Conservation (phyloP, 2,113 vertebrate genomes). For the Lutjanus erythropterus region DNA sequence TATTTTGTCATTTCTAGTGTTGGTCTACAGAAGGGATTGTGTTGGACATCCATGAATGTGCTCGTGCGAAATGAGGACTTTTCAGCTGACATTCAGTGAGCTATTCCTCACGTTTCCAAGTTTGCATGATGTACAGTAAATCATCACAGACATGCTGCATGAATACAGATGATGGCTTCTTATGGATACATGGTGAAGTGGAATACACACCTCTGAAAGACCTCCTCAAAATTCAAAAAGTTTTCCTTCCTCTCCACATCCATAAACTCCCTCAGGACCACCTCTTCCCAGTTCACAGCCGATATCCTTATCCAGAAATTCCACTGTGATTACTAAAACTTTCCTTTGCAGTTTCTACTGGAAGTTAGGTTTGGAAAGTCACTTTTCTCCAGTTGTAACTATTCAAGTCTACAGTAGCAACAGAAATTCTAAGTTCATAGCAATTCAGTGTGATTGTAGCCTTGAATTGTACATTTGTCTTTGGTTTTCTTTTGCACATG, state of each 20-base stretch:
- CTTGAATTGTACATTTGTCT: neutral
- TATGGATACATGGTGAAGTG: neutral
- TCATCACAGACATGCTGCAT: neutral
- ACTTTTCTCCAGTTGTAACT: neutral
- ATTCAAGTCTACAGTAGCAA: neutral
- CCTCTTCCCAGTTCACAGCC: neutral
- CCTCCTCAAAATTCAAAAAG: neutral
- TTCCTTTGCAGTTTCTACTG: neutral
- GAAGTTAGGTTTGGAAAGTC: neutral
- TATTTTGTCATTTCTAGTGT: neutral
- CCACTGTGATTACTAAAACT: neutral
- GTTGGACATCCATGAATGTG: neutral
- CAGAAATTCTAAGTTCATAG: neutral
- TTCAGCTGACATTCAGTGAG: neutral
- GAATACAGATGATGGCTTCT: neutral
- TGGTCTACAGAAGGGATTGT: neutral
- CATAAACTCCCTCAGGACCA: neutral
- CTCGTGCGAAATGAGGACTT: neutral
- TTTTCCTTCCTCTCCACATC: neutral
- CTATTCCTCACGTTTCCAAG: neutral
- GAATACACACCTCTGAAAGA: neutral
- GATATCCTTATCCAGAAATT: neutral
- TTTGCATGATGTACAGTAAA: neutral
- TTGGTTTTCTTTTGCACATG: neutral
- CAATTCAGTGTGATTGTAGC: neutral